Evolutionary conservation across 2,113 vertebrate genomes (phyloP), one percentile per base, ranked within the genome.

Genomic region (Oenanthe oenanthe): DNA sequence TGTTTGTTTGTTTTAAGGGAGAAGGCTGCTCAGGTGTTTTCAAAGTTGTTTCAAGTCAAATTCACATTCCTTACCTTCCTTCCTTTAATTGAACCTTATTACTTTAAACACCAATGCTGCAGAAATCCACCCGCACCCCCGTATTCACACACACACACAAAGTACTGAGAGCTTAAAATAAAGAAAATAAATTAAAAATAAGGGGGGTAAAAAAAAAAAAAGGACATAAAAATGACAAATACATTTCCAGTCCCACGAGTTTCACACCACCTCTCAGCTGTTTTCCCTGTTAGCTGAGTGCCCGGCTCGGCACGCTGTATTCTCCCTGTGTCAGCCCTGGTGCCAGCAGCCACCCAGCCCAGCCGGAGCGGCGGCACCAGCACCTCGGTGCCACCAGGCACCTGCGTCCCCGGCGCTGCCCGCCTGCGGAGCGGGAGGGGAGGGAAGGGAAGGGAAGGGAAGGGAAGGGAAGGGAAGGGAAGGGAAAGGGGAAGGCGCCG

Each of bases 41-140:
- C 31, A 78, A 95, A 95, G 91, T 96, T 94, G 13, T 36, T 87
- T 89, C 48, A 87, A 93, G 92, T 89, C 8, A 1, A 91, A 94
- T 91, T 78, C 9, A 4, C 42, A 56, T 73, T 36, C 32, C 31
- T 90, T 66, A 65, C 63, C 56, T 71, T 78, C 25, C 40, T 77
- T 40, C 42, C 38, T 79, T 77, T 63, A 60, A 71, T 14, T 50
- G 17, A 80, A 72, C 26, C 56, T 26, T 70, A 60, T 31, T 47
- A 21, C 61, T 79, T 68, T 47, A 94, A 85, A 90, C 38, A n/a
- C 42, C 72, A 85, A 3, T 25, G 51, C 76, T 84, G 83, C 72
- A 88, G 45, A 85, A 84, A 65, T 80, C 1, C 5, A 1, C 4
- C 9, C 15, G 4, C 7, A 3, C 14, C 3, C 13, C 42, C 7